Base-by-base conservation (phyloP, 1,140 invertebrate genomes). In the Adelges cooleyi region DNA sequence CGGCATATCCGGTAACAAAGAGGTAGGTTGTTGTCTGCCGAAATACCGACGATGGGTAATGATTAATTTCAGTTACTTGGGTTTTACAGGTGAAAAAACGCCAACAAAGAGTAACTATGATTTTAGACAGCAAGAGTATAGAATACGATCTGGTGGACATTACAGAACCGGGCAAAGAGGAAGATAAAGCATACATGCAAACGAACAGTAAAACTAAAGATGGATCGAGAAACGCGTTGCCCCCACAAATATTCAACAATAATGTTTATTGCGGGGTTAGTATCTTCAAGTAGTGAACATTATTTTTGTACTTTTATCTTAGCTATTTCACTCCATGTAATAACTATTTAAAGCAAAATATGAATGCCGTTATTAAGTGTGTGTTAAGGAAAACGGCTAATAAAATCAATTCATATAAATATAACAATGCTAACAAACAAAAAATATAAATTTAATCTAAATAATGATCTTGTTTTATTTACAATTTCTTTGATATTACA, bases 181-280 rank as follows among this genome's bases (percentile, higher is more conserved):
- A 82, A 53, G 86, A 91, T 50, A 92, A 91, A 76, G 89, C 92
- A 70, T 90, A 90, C 72, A 95, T 98, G 91, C 87, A 93, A 75
- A 82, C 83, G 69, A 89, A 92, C 74, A 84, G 87, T 66, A 91
- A 85, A 69, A 81, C 85, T 52, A 86, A 84, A 73, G 83, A 84
- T 68, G 56, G 42, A 13, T 74, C 76, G 23, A 84, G 84, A 72
- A 80, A 83, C 68, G 84, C 90, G 23, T 76, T 95, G 69, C 92
- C 92, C 52, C 94, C 94, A 59, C 94, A 97, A 77, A 82, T 98
- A 69, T 98, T 96, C 73, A 92, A 92, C 73, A 91, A 91, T 67
- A 85, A 87, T 29, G 83, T 88, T 67, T 96, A 96, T 73, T 95
- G 92, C 75, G 93, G 93, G 71, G 92, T 94, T 81, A 81, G 81